These are phyloP conservation scores for Molothrus aeneus DNA, from an alignment of 2,797 vertebrate species.

Conservation along the genomic window DNA sequence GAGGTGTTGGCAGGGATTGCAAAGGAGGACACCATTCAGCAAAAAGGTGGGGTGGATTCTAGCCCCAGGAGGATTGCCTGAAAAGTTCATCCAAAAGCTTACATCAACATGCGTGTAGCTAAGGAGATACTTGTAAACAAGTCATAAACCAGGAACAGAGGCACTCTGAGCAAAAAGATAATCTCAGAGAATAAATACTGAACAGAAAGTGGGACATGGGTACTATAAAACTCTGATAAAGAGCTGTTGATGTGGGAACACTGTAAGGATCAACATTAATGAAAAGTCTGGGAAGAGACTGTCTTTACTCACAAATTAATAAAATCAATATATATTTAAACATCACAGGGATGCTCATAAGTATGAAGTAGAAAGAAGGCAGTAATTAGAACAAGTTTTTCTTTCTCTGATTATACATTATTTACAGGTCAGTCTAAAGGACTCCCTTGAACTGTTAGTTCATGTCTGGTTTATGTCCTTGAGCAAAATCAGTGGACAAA, in stretches of 20 bases:
- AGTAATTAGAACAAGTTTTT: neutral
- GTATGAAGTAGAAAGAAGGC: neutral
- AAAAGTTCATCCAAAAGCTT: conserved; percentile 49
- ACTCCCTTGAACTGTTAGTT: neutral
- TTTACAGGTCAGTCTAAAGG: neutral
- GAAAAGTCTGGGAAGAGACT: neutral
- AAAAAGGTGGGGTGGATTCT: conserved; percentile 21
- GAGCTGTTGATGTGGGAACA: conserved; percentile 43
- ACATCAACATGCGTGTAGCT: neutral
- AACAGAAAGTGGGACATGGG: neutral
- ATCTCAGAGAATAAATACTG: conserved; percentile 28
- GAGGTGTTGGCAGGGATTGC: neutral
- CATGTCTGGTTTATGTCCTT: neutral
- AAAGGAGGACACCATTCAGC: neutral
- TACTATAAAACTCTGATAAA: conserved; percentile 38
- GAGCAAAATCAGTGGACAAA: neutral
- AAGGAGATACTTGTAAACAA: conserved; percentile 52
- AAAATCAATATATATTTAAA: neutral
- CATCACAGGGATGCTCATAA: neutral
- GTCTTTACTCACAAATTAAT: neutral
- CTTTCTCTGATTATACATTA: neutral
- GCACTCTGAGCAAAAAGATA: neutral
- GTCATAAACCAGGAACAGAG: neutral
- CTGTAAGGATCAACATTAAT: conserved; percentile 2
- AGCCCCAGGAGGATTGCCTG: neutral